Evolutionary conservation across 2,113 vertebrate genomes (phyloP).

Genomic region (Atrichornis clamosus): DNA sequence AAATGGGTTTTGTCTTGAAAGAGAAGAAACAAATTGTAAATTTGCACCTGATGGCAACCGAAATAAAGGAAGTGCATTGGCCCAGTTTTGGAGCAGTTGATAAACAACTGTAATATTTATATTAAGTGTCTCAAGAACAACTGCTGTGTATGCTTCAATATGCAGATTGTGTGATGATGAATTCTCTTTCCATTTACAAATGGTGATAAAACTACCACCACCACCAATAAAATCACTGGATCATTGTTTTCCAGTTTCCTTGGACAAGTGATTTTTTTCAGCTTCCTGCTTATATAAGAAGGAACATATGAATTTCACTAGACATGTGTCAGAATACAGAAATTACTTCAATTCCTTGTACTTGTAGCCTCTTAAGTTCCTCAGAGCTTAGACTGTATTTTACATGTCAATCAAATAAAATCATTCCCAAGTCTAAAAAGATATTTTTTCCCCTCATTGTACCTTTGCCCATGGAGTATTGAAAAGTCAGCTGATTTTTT

Average conservation of each 20-base stretch:
- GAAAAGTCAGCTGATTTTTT: background rate
- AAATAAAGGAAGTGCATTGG: background rate
- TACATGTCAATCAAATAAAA: conserved; percentile 17
- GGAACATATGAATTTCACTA: background rate
- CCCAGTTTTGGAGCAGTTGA: background rate
- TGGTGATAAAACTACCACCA: background rate
- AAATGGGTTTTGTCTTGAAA: background rate
- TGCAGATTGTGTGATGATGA: background rate
- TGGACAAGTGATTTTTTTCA: background rate
- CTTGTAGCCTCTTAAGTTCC: background rate
- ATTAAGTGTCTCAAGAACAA: background rate
- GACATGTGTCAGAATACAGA: background rate
- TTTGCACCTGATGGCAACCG: background rate
- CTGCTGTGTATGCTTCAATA: background rate
- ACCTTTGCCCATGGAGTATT: background rate
- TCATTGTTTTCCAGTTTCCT: background rate
- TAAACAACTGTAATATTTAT: background rate
- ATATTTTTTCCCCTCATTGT: background rate
- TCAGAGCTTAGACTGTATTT: background rate
- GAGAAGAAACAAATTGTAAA: background rate
- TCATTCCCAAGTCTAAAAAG: conserved; percentile 6
- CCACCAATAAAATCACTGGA: background rate
- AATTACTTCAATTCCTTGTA: conserved; percentile 11
- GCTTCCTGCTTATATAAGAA: background rate
- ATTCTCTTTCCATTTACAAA: background rate